phyloP scores from a whole-genome alignment of 2,797 vertebrate genomes.

The Hydrocynus forskahlii region DNA sequence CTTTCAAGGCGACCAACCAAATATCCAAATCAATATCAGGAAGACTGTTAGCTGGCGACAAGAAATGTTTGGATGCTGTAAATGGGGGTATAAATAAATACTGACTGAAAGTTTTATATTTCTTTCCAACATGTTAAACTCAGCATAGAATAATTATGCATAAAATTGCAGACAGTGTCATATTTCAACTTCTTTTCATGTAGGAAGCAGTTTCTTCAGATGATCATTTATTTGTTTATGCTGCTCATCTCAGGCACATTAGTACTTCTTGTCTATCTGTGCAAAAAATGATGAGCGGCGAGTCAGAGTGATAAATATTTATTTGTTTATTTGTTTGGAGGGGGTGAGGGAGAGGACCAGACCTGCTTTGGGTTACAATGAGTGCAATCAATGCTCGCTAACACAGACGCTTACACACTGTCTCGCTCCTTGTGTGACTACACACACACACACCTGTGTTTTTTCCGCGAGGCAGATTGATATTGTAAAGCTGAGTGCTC shows the following conservation, averaged over 20 bases:
- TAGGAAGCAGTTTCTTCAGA: too few relatives aligned
- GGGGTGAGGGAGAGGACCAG: conserved; percentile 40
- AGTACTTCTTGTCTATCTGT: conserved; percentile 12
- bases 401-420: background rate
- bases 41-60: too few relatives aligned
- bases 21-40: too few relatives aligned
- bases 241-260: background rate
- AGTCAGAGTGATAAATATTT: conserved; percentile 54
- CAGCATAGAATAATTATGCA: too few relatives aligned
- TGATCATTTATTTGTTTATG: too few relatives aligned
- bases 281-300: conserved; percentile 25
- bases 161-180: too few relatives aligned
- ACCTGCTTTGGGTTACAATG: conserved; percentile 58
- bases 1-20: too few relatives aligned
- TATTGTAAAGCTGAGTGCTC: conserved; percentile 44
- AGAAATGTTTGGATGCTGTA: too few relatives aligned
- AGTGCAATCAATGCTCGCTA: conserved; percentile 40
- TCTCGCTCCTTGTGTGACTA: background rate
- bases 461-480: conserved; percentile 32
- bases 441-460: conserved; percentile 53
- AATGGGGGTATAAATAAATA: too few relatives aligned
- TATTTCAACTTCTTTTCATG: too few relatives aligned
- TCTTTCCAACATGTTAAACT: too few relatives aligned
- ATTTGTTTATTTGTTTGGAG: conserved; percentile 49
- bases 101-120: too few relatives aligned